These are phyloP conservation scores for Paedocypris sp. DNA, from an alignment of 2,113 vertebrate species.

Conservation along the genomic window DNA sequence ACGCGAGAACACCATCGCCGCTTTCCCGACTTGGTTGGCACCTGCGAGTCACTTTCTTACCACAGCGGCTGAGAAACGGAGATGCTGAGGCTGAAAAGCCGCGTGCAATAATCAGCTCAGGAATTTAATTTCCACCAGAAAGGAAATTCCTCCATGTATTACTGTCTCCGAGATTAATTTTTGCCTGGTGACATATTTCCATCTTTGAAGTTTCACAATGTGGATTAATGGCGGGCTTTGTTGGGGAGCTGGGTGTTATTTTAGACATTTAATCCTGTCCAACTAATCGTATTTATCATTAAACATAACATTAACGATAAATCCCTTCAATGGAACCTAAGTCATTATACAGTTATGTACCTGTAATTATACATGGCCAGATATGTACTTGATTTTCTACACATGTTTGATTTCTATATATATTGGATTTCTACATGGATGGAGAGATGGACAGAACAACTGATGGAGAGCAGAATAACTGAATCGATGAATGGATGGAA, in stretches of 20 bases:
- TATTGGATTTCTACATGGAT: no score
- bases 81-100: constrained; percentile 2
- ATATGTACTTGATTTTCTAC: no score
- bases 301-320: neutral
- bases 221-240: neutral
- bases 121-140: constrained; percentile 22
- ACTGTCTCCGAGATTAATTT: constrained; percentile 18
- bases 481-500: no score
- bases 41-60: constrained; percentile 26
- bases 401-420: no score
- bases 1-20: constrained; percentile 13
- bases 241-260: constrained; percentile 9
- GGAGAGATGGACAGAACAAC: no score
- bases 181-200: constrained; percentile 14
- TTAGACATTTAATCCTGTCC: neutral
- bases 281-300: neutral
- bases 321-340: no score
- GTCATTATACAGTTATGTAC: no score
- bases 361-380: no score
- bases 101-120: constrained; percentile 19
- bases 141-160: constrained; percentile 21
- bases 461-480: no score
- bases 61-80: constrained; percentile 2
- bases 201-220: constrained; percentile 17
- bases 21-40: constrained; percentile 18